Evolutionary conservation across 2,888 invertebrate species (phyloP), one percentile per base, ranked within the genome.

Genomic region (Leucozona laternaria): DNA sequence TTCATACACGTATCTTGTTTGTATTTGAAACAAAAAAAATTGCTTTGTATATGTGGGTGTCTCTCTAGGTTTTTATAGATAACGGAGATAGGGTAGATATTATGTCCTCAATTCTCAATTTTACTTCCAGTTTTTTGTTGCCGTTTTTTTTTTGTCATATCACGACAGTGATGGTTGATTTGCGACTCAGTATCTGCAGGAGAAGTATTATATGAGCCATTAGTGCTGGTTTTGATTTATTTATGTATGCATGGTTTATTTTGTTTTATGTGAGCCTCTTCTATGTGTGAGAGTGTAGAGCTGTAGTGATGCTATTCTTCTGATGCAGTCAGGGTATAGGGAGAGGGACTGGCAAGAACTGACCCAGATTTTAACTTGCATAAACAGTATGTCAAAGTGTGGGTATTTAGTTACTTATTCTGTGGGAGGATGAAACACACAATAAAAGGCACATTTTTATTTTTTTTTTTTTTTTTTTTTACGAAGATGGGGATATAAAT

Each of bases 151-250:
- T 45, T 48, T 15, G 28, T 31, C n/a, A 50, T 34, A 34, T 34
- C 43, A 31, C 40, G 57, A 58, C 31, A 58, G 45, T 82, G 72
- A 78, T 82, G 72, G 78, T 82, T 82, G 82, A 82, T 82, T 68
- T 82, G 72, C 50, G 37, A 53, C 68, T 73, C 7, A 8, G 58
- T 78, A 78, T 73, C 82, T 82, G 82, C 73, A 73, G 58, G 64
- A 80, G 75, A 80, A 60, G 70, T 77, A 64, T 81, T 78, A 82
- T 82, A 82, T 82, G 66, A 78, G 82, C 82, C 76, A 82, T 78
- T 82, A 78, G 72, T 73, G 58, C 60, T 79, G 48, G 66, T 66
- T 79, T 73, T 48, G 60, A 57, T 53, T 45, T 62, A 34, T 31
- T 60, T 70, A 66, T 48, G 48, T 66, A 13, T 43, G 43, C 40